Evolutionary conservation across 1,140 invertebrate genomes (phyloP), one percentile per base, ranked within the genome.

Genomic region (Calephelis nemesis): DNA sequence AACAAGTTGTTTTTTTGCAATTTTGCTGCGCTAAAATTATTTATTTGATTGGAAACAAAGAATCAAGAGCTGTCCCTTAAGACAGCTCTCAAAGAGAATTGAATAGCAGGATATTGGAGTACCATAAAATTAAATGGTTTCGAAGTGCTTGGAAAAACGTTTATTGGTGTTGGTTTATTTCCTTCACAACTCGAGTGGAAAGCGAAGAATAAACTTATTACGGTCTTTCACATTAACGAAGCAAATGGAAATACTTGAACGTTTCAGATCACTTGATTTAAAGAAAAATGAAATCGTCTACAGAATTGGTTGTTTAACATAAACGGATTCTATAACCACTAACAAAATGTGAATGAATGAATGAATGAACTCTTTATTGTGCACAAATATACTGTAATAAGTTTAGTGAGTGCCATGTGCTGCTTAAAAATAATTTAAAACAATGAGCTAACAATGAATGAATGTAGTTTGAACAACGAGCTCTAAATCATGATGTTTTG

Each of bases 121-220:
- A 63, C 42, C 63, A 70, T 70, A 70, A 70, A 65, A 65, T 70
- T 70, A 70, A 70, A 70, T 47, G 63, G 19, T 63, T 60, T 63
- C 50, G 68, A 70, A 62, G 12, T 58, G 63, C 30, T 47, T 42
- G 45, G 47, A 70, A 62, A 65, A 70, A 45, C 52, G 52, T 49
- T 69, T 65, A 65, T 58, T 69, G 52, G 42, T 48, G 49, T 49
- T 47, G 68, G 52, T 70, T 62, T 70, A 65, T 70, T 69, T 70
- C 45, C 67, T 10, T 60, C 39, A 39, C 54, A 39, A 60, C 39
- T 60, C 54, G 54, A 15, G 52, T 10, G 54, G 54, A 60, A 40
- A 60, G 54, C 39, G 54, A 60, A 40, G 54, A 60, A 60, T 60
- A 40, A 60, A 60, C 19, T 60, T 60, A 19, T 60, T 60, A 60